phyloP scores from a whole-genome alignment of 2,113 vertebrate genomes.

The Dromaius novaehollandiae region DNA sequence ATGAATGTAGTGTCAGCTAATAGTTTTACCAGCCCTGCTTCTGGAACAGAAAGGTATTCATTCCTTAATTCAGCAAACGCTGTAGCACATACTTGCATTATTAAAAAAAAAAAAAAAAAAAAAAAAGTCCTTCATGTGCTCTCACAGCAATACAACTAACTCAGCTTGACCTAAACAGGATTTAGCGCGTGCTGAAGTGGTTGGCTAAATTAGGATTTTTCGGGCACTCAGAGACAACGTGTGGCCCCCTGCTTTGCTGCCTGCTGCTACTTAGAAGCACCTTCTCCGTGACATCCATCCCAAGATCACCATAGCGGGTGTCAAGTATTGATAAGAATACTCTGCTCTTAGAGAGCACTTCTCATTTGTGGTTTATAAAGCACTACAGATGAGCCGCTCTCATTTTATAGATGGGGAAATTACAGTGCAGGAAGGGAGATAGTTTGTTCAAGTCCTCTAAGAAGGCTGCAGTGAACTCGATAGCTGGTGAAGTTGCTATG shows the following conservation, averaged over 20 bases:
- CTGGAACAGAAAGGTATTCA: neutral
- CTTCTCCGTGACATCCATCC: neutral
- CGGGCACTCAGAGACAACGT: neutral
- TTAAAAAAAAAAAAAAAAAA: neutral
- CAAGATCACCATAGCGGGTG: neutral
- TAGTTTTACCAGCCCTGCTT: neutral
- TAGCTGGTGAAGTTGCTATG: neutral
- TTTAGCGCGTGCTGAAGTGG: neutral
- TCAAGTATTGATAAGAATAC: neutral
- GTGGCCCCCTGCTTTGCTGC: accelerated
- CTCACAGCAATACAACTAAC: neutral
- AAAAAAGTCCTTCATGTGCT: neutral
- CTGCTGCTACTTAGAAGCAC: neutral
- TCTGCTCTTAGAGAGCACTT: neutral
- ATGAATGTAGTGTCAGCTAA: neutral
- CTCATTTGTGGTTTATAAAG: neutral
- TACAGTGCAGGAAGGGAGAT: neutral
- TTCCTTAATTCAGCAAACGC: neutral
- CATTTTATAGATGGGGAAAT: neutral
- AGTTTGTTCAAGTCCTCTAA: neutral
- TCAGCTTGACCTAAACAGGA: neutral
- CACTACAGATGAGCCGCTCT: neutral
- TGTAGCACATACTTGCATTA: neutral
- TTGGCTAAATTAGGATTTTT: neutral
- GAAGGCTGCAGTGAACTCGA: neutral